Conservation (phyloP, 2,797 vertebrate species). For the Trachops cirrhosus region DNA sequence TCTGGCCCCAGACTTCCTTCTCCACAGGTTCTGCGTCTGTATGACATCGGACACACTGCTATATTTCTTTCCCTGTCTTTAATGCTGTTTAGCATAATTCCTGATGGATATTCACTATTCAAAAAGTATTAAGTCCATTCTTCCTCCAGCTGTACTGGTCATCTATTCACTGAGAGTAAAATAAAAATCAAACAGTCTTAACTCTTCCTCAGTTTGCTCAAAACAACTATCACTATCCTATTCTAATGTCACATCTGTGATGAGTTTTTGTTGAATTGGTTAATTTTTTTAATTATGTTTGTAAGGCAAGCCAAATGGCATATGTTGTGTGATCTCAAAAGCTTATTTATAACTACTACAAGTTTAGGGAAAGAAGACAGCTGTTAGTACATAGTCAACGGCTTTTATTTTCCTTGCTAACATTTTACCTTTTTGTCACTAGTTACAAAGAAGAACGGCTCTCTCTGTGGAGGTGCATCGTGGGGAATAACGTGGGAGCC, state of each 20-base stretch:
- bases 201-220: background rate
- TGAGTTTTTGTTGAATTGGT: background rate
- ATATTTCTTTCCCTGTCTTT: background rate
- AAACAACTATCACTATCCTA: background rate
- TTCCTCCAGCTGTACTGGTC: background rate
- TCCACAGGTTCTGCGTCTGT: background rate
- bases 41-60: background rate
- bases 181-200: background rate
- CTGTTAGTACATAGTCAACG: background rate
- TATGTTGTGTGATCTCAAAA: background rate
- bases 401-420: background rate
- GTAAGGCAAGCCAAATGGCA: background rate
- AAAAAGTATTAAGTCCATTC: background rate
- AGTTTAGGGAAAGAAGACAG: background rate
- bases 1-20: background rate
- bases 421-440: background rate
- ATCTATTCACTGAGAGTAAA: background rate
- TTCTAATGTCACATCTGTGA: background rate
- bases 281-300: background rate
- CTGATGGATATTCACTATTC: background rate
- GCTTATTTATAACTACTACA: background rate
- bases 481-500: background rate
- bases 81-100: background rate
- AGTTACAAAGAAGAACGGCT: background rate
- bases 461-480: background rate